Evolutionary conservation across 2,888 invertebrate genomes (phyloP).

Genomic region (Brachypterus glaber): DNA sequence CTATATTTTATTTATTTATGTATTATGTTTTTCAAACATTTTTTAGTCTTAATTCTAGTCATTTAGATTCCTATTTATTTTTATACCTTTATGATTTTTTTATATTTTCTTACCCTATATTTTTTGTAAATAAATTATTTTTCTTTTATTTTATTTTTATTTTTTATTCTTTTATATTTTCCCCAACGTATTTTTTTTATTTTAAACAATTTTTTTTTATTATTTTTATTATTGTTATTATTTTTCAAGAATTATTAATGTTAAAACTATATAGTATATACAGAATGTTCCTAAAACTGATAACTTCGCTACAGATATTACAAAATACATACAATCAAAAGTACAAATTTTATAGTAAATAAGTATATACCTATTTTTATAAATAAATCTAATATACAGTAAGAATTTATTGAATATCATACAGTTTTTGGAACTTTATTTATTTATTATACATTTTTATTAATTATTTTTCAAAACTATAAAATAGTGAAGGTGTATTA

Average conservation of each 20-base stretch:
- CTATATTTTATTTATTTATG: conserved; percentile 23
- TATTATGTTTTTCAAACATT: conserved; percentile 11
- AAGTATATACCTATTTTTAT: conserved; percentile 1
- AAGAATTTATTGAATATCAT: too few relatives aligned
- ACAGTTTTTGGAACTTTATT: conserved; percentile 4
- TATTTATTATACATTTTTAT: too few relatives aligned
- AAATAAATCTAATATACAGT: neutral
- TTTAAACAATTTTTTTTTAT: conserved; percentile 3
- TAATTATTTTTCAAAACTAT: too few relatives aligned
- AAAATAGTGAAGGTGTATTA: too few relatives aligned
- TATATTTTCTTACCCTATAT: conserved; percentile 20
- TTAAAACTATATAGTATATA: neutral
- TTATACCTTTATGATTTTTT: neutral
- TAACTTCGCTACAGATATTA: neutral
- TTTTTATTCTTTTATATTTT: conserved; percentile 30
- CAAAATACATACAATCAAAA: conserved; percentile 3
- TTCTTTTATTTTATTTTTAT: conserved; percentile 26
- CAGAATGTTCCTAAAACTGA: conserved; percentile 2
- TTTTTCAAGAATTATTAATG: too few relatives aligned
- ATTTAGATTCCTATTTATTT: too few relatives aligned
- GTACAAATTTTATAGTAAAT: conserved; percentile 2
- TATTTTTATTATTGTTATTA: conserved; percentile 1
- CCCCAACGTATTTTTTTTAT: conserved; percentile 26
- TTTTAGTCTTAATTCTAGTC: conserved; percentile 22
- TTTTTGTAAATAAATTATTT: conserved; percentile 26